A percentile compares a stretch with the other conserved stretches of the same genome.
Conservation (phyloP, 2,797 vertebrate species). For the Helarctos malayanus region DNA sequence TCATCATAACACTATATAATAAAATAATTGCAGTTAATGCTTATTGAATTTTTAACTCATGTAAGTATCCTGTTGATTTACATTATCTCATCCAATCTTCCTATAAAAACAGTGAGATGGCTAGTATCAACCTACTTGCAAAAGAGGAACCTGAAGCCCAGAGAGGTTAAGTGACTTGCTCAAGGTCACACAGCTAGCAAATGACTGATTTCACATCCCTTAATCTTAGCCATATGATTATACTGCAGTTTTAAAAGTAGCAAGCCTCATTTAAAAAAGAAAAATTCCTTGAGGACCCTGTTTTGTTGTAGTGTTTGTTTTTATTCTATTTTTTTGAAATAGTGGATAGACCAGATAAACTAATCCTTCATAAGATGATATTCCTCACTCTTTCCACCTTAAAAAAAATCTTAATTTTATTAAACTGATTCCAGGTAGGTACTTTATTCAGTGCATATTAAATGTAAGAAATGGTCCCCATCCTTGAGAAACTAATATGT, state of each 20-base stretch:
- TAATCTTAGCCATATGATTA: background rate
- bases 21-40: background rate
- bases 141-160: background rate
- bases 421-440: background rate
- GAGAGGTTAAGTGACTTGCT: background rate
- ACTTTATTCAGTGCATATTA: background rate
- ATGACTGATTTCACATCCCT: background rate
- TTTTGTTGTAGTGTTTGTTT: background rate
- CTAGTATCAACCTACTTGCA: background rate
- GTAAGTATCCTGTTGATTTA: background rate
- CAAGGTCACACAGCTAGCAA: background rate
- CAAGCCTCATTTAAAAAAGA: background rate
- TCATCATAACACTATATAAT: background rate
- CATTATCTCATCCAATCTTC: background rate
- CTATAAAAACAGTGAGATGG: background rate
- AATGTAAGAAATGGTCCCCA: background rate
- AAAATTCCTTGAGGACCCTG: background rate
- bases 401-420: slow-evolving; percentile 14
- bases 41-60: background rate
- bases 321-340: background rate
- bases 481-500: background rate
- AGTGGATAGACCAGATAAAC: background rate
- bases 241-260: background rate
- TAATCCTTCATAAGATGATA: background rate
- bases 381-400: background rate